phyloP scores from a whole-genome alignment of 2,113 vertebrate species.

The Lepus europaeus region DNA sequence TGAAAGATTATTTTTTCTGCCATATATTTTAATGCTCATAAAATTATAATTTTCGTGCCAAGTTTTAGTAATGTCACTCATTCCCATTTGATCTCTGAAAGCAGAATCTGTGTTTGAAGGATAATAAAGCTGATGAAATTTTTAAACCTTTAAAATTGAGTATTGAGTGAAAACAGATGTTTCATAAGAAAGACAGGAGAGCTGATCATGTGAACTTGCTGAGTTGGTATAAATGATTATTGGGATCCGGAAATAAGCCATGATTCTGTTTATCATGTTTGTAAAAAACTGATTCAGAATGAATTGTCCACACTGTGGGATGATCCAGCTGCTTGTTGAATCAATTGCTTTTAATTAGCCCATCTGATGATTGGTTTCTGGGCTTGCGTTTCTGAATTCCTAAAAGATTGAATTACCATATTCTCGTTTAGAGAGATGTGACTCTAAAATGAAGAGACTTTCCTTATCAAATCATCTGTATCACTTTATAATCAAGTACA shows the following conservation, averaged over 20 bases:
- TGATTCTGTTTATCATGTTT: conserved; percentile 44
- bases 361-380: conserved; percentile 65
- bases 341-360: conserved; percentile 72
- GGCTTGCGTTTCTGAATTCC: conserved; percentile 43
- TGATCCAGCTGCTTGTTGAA: conserved; percentile 66
- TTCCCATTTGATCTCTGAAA: conserved; percentile 56
- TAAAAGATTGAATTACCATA: conserved; percentile 66
- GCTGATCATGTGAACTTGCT: conserved; percentile 35
- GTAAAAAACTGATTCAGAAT: conserved; percentile 39
- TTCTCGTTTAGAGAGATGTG: conserved; percentile 65
- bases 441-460: conserved; percentile 59
- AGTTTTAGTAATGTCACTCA: conserved; percentile 64
- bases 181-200: conserved; percentile 38
- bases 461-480: conserved; percentile 41
- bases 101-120: conserved; percentile 31
- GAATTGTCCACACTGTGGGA: conserved; percentile 54
- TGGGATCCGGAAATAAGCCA: conserved; percentile 18
- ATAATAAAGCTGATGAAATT: conserved; percentile 72
- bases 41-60: conserved; percentile 55
- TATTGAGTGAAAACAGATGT: conserved; percentile 71
- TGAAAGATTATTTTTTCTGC: conserved; percentile 47
- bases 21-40: conserved; percentile 53
- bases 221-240: conserved; percentile 48
- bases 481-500: conserved; percentile 27
- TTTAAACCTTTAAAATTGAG: conserved; percentile 62